phyloP scores from a whole-genome alignment of 2,113 vertebrate species.

The Trogon melanurus region DNA sequence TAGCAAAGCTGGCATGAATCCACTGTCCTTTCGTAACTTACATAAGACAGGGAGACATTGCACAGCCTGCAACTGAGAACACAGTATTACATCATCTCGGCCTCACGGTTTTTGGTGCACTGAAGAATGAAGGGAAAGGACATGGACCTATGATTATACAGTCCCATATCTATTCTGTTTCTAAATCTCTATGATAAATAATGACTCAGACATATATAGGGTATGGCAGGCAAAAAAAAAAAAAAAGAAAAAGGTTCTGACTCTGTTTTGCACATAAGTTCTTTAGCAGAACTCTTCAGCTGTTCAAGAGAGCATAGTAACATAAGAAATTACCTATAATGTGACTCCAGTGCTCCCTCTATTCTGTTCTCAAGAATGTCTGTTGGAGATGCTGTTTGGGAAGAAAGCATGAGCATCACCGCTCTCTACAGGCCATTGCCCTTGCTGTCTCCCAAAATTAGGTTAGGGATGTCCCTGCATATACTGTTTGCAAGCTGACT shows the following conservation, averaged over 20 bases:
- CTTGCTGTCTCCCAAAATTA: neutral
- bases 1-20: neutral
- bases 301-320: neutral
- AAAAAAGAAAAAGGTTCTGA: neutral
- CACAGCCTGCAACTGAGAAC: neutral
- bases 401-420: neutral
- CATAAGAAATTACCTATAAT: neutral
- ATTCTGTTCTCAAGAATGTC: neutral
- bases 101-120: neutral
- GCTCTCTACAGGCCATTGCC: fast-evolving
- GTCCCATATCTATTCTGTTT: neutral
- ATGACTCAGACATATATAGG: neutral
- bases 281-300: neutral
- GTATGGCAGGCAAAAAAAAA: neutral
- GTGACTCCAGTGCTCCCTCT: neutral
- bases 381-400: neutral
- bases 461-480: neutral
- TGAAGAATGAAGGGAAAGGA: neutral
- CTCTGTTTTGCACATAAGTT: neutral
- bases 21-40: neutral
- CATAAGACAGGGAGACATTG: neutral
- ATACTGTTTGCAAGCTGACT: neutral
- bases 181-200: neutral
- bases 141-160: neutral
- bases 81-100: neutral